Conservation (phyloP, 2,888 invertebrate species). For the Uropetala carovei region DNA sequence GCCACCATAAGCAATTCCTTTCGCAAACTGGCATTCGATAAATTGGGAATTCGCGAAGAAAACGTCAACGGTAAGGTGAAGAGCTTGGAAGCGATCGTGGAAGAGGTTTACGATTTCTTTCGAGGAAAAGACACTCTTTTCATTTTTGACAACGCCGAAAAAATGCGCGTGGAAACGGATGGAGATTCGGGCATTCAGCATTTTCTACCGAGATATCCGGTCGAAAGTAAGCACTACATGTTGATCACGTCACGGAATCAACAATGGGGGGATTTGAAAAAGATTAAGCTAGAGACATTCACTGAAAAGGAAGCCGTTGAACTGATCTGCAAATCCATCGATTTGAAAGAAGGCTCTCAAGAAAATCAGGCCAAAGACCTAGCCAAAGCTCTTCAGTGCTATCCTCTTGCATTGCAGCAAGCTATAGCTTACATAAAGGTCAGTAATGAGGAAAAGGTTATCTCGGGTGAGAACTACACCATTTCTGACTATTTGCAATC, state of each 20-base stretch:
- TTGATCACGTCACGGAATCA: constrained; percentile 66
- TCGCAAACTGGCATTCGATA: constrained; percentile 59
- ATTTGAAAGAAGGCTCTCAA: background rate
- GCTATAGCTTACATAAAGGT: constrained; percentile 66
- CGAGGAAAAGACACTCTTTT: constrained; percentile 64
- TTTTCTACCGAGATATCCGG: constrained; percentile 9
- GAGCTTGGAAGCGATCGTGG: constrained; percentile 55
- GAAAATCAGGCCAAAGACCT: constrained; percentile 51
- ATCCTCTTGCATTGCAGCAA: constrained; percentile 67
- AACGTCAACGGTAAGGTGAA: constrained; percentile 60
- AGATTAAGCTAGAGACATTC: background rate
- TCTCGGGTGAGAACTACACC: background rate
- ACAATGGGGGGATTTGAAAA: constrained; percentile 62
- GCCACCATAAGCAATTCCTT: constrained; percentile 60
- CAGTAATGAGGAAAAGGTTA: constrained; percentile 17
- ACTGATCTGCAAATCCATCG: background rate
- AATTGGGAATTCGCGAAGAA: constrained; percentile 62
- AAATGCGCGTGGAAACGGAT: constrained; percentile 34
- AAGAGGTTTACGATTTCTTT: constrained; percentile 66
- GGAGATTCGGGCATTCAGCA: constrained; percentile 54
- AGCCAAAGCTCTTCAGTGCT: constrained; percentile 61
- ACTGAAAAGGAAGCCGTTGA: background rate
- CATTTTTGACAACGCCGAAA: constrained; percentile 66
- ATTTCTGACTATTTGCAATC: constrained; percentile 63
- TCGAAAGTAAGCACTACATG: constrained; percentile 53